Evolutionary conservation across 2,797 vertebrate species (phyloP), one percentile per base, ranked within the genome.

Genomic region (Sebastes variabilis): DNA sequence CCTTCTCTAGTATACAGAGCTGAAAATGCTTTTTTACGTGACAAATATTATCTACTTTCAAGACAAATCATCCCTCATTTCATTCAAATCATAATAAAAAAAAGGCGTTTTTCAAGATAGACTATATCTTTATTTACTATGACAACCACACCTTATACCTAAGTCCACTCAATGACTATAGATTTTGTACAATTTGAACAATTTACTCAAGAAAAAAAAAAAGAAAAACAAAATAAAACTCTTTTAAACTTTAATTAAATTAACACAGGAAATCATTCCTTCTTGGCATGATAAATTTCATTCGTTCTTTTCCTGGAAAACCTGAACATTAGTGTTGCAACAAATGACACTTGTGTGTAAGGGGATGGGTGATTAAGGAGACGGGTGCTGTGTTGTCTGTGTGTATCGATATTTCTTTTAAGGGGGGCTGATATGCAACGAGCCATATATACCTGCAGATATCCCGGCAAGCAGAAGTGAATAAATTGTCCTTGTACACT

Each of bases 71-170:
- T 58, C n/a, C 13, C 36, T 8, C 25, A 30, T 36, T 65, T 32
- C n/a, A 73, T 66, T 59, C 54, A 81, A 75, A 78, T 42, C 0
- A 52, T n/a, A 49, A 49, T 49, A 36, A 38, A 2, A 80, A 80
- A 36, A 61, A 65, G 11, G 3, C 7, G 8, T 49, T 27, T 49
- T 90, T 91, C 62, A 91, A 92, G 88, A 93, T 91, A 92, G 59
- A 84, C 68, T 70, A 84, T 84, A 90, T 90, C 88, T 96, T 96
- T 96, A 96, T 95, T 96, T 86, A 94, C 74, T 89, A 92, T 79
- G 85, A 95, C 94, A 96, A 94, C 94, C 95, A 94, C 90, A 95
- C 93, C 93, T 91, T 90, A 92, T 87, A 93, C 93, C 87, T 82
- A 94, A 87, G 82, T 93, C 93, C 93, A 94, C 92, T 93, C 89